Percentiles rank a stretch among this genome's conserved stretches.
phyloP scores from a whole-genome alignment of 2,888 invertebrate species.

The Trachelus iudaicus region DNA sequence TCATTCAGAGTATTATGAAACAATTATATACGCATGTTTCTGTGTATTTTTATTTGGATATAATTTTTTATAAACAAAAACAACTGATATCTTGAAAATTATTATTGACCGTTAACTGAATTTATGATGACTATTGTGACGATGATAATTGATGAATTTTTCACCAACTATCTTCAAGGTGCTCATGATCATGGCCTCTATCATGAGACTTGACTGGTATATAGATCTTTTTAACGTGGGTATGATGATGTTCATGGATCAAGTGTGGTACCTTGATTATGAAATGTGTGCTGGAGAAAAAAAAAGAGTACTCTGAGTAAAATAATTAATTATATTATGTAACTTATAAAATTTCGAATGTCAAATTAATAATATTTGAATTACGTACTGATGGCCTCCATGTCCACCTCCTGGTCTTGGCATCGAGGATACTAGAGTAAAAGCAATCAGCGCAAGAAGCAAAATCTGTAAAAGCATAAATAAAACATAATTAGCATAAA shows the following conservation, averaged over 20 bases:
- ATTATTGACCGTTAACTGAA: no score
- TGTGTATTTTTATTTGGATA: no score
- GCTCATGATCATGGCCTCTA: constrained; percentile 13
- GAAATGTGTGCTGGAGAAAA: constrained; percentile 52
- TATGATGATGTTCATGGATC: constrained; percentile 55
- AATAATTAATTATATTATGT: neutral
- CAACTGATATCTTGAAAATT: no score
- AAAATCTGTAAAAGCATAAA: constrained; percentile 29
- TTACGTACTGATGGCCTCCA: constrained; percentile 43
- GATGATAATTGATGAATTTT: neutral
- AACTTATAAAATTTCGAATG: neutral
- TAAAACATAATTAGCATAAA: neutral
- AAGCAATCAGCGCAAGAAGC: constrained; percentile 30
- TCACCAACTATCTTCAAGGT: neutral
- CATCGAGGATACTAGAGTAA: constrained; percentile 28
- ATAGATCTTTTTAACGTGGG: constrained; percentile 54
- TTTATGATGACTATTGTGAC: no score
- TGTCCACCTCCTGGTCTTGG: constrained; percentile 33
- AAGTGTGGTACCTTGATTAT: constrained; percentile 55
- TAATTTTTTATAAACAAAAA: no score
- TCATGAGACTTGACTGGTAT: constrained; percentile 43
- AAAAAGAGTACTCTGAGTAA: neutral
- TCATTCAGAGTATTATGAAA: no score
- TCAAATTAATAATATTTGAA: neutral
- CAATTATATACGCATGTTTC: no score